phyloP scores from a whole-genome alignment of 2,797 vertebrate genomes.

The Spea hammondii region DNA sequence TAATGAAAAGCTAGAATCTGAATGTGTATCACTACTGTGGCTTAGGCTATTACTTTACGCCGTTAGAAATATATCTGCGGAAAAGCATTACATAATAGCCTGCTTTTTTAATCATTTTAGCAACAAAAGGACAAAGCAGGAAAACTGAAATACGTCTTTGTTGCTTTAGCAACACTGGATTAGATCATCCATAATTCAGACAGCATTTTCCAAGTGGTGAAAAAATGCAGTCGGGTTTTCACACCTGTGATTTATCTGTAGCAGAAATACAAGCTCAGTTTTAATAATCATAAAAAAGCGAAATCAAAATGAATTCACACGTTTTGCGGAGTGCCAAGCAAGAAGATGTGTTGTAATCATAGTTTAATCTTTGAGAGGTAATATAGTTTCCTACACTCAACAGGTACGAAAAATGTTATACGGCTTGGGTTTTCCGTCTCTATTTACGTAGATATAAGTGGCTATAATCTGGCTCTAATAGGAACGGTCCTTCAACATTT shows the following conservation, averaged over 20 bases:
- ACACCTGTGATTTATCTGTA: constrained; percentile 50
- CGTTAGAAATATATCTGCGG: constrained; percentile 35
- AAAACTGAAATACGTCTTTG: constrained; percentile 23
- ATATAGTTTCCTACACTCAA: constrained; percentile 43
- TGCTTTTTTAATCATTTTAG: constrained; percentile 1
- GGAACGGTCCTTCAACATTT: neutral
- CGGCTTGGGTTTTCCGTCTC: constrained; percentile 11
- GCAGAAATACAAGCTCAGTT: constrained; percentile 18
- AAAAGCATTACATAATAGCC: constrained; percentile 33
- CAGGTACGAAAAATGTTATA: constrained; percentile 42
- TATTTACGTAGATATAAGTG: neutral
- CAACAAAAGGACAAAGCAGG: constrained; percentile 27
- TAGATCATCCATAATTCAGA: constrained; percentile 38
- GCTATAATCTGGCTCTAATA: neutral
- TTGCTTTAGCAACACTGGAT: constrained; percentile 45
- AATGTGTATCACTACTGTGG: neutral
- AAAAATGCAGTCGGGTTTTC: constrained; percentile 18
- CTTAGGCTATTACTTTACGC: constrained; percentile 11
- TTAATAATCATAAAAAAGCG: constrained; percentile 37
- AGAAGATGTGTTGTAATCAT: constrained; percentile 11
- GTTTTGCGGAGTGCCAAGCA: constrained; percentile 32
- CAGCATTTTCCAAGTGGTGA: constrained; percentile 17
- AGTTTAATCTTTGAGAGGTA: constrained; percentile 49
- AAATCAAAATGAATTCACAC: constrained; percentile 42
- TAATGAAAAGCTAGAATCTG: too few species aligned